These are phyloP conservation scores for Chelon auratus DNA, from an alignment of 2,797 vertebrate genomes.

Conservation along the genomic window DNA sequence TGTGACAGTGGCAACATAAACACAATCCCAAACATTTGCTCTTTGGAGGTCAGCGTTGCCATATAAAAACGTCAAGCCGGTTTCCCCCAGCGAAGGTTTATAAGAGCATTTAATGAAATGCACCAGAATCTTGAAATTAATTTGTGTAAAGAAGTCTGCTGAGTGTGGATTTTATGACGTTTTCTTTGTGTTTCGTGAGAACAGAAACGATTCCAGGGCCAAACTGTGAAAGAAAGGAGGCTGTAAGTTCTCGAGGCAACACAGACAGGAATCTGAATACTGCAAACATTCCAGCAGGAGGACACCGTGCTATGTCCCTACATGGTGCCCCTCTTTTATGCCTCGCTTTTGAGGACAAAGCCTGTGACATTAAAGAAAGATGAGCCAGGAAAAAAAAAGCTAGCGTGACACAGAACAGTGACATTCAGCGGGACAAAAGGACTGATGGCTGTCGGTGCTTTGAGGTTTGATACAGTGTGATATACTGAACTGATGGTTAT, in stretches of 20 bases:
- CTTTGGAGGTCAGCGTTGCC: constrained; percentile 2
- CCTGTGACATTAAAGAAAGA: constrained; percentile 58
- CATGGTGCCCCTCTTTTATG: constrained; percentile 65
- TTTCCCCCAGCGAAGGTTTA: constrained; percentile 39
- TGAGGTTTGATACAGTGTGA: constrained; percentile 41
- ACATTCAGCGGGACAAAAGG: constrained; percentile 51
- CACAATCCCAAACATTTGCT: constrained; percentile 27
- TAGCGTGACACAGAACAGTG: constrained; percentile 47
- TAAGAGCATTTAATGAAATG: constrained; percentile 29
- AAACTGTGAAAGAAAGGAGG: constrained; percentile 26
- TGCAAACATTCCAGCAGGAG: constrained; percentile 62
- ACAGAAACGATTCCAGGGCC: constrained; percentile 10
- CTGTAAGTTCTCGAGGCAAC: constrained; percentile 47
- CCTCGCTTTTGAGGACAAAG: constrained; percentile 53
- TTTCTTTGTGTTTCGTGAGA: constrained; percentile 10
- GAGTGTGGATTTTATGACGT: constrained; percentile 10
- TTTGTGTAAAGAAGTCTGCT: constrained; percentile 18
- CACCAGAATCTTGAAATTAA: constrained; percentile 26
- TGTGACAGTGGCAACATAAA: constrained; percentile 13
- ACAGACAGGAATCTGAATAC: constrained; percentile 57
- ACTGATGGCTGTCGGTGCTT: constrained; percentile 49
- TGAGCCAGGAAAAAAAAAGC: constrained; percentile 27
- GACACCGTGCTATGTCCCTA: constrained; percentile 54
- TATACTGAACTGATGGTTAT: constrained; percentile 65
- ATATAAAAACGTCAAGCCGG: constrained; percentile 35